Conservation (phyloP, 2,113 vertebrate genomes). For the Penelope pileata region DNA sequence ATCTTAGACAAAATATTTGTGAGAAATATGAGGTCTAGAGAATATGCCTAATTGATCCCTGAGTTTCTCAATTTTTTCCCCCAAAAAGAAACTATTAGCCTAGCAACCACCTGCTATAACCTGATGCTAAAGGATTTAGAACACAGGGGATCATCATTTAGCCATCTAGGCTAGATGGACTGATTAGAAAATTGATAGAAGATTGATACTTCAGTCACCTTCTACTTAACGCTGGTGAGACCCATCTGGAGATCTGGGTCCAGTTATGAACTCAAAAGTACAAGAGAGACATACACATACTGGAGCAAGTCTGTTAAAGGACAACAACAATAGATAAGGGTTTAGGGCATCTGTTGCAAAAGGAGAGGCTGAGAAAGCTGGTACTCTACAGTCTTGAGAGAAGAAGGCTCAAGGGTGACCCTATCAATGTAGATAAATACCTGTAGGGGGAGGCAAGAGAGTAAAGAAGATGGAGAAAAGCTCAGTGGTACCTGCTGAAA, state of each 20-base stretch:
- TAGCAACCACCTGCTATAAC: background rate
- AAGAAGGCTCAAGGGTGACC: background rate
- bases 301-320: background rate
- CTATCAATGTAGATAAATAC: background rate
- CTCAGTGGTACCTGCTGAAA: background rate
- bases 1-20: background rate
- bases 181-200: too few relatives aligned
- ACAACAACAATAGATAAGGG: background rate
- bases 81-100: background rate
- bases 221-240: background rate
- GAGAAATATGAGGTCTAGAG: background rate
- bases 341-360: background rate
- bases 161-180: too few relatives aligned
- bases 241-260: background rate
- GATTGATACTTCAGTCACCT: background rate
- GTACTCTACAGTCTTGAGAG: background rate
- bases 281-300: background rate
- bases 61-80: background rate
- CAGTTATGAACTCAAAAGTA: accelerated
- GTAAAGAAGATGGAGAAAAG: background rate
- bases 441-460: background rate
- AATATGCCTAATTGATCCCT: background rate
- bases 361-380: background rate
- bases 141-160: background rate
- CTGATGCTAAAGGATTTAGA: background rate